Conservation (phyloP, 2,113 vertebrate genomes). For the Phaethornis superciliosus region DNA sequence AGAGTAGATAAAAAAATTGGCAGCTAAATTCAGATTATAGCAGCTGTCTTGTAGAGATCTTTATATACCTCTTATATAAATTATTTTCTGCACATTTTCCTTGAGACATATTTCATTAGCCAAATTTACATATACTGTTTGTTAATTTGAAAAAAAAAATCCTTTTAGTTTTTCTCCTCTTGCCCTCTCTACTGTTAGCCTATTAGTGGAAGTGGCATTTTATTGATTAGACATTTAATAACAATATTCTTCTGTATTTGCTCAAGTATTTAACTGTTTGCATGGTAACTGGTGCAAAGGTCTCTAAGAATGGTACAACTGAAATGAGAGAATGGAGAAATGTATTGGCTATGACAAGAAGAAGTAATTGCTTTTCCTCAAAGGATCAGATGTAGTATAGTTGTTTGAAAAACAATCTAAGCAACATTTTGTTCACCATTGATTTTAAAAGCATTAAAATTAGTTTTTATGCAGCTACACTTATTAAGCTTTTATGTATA, state of each 20-base stretch:
- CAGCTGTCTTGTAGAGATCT: conserved; percentile 39
- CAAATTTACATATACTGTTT: conserved; percentile 8
- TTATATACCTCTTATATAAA: conserved; percentile 50
- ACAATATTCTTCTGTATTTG: conserved; percentile 26
- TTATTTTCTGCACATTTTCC: conserved; percentile 45
- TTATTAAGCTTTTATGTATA: conserved; percentile 73
- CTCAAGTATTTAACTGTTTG: conserved; percentile 68
- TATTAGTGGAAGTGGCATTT: conserved; percentile 54
- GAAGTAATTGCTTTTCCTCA: conserved; percentile 74
- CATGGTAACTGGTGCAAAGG: conserved; percentile 15
- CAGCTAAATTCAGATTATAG: conserved; percentile 45
- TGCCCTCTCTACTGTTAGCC: background rate
- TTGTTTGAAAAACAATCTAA: conserved; percentile 73
- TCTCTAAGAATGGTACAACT: conserved; percentile 17
- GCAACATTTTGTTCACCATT: conserved; percentile 75
- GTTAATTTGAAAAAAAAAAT: conserved; percentile 10
- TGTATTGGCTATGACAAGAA: conserved; percentile 72
- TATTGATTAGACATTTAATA: conserved; percentile 69
- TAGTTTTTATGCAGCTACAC: conserved; percentile 70
- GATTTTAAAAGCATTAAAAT: conserved; percentile 79
- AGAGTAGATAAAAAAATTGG: conserved; percentile 50
- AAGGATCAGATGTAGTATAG: conserved; percentile 57
- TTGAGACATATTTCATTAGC: conserved; percentile 33
- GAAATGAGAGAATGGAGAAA: conserved; percentile 64
- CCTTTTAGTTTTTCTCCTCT: background rate